These are phyloP conservation scores for Agrotis ipsilon DNA, from an alignment of 2,888 invertebrate genomes.

Conservation along the genomic window DNA sequence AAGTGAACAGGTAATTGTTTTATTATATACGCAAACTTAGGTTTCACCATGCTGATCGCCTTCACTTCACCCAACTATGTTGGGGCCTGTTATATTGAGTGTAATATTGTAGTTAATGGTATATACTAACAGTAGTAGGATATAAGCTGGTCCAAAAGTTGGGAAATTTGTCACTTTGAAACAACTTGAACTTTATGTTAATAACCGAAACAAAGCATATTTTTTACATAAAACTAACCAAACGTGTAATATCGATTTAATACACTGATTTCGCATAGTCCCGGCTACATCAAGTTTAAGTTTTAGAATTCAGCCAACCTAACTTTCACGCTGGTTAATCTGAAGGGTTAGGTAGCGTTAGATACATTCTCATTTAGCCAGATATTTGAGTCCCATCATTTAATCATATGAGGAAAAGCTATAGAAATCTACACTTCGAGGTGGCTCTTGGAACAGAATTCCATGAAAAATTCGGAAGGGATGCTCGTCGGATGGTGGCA, in stretches of 20 bases:
- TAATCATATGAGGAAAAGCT: neutral
- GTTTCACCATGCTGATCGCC: neutral
- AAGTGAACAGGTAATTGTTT: slow-evolving; percentile 55
- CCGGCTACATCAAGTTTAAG: too few species aligned
- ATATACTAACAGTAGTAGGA: neutral
- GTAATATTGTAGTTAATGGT: neutral
- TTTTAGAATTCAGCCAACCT: neutral
- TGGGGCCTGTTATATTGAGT: neutral
- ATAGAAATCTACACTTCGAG: neutral
- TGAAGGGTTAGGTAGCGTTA: neutral
- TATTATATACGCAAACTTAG: slow-evolving; percentile 15
- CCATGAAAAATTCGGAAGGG: too few species aligned
- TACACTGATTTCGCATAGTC: too few species aligned
- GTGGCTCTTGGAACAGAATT: too few species aligned
- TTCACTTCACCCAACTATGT: neutral
- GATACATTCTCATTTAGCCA: neutral
- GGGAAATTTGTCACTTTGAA: neutral
- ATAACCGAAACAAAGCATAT: neutral
- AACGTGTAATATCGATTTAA: too few species aligned
- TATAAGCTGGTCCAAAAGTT: neutral
- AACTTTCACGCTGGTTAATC: neutral
- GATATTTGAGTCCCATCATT: neutral
- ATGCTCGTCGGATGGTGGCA: too few species aligned
- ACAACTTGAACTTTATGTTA: neutral
- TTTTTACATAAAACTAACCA: too few species aligned